Evolutionary conservation across 2,113 vertebrate genomes (phyloP), one percentile per base, ranked within the genome.

Genomic region (Todiramphus chloris): DNA sequence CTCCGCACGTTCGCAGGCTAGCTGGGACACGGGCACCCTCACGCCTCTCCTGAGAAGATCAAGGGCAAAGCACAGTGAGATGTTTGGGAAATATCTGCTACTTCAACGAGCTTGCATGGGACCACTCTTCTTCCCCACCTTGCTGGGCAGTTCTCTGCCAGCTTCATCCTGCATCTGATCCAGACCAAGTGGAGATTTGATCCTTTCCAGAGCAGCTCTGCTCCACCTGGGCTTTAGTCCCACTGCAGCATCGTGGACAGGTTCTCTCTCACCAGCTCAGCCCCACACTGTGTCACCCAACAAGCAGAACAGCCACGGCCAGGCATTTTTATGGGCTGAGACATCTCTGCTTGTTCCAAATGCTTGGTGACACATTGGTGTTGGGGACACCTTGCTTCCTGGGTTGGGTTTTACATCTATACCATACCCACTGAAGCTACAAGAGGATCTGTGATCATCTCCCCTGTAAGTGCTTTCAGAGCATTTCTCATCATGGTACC

Each of bases 11-110:
- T 17, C 28, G 10, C 28, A 3, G 77, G 16, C 21, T 27, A 25
- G 37, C 77, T 1, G 2, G 83, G 92, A 31, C n/a, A 53, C 1
- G 20, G 1, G 31, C 60, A 28, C 8, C 72, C 27, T 60, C 69
- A 23, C 53, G 13, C 46, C 0, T 1, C 39, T 62, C 31, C 72
- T 0, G 0, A 60, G 58, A 0, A 1, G 51, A 67, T 23, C 1
- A 2, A 90, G 44, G 70, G 58, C 58, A 67, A 86, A 77, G 35
- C 64, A 37, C 72, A 30, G 39, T 39, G 35, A 33, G 2, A 1
- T 56, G 21, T 73, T 56, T 56, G 51, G 77, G 30, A 86, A 86
- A 59, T 23, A 20, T 6, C 68, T 51, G 13, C 62, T 80, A 27
- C 76, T 70, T 86, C 2, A 1, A 6, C 13, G 48, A 24, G 16